Base-by-base conservation (phyloP, 2,888 invertebrate species). In the Andrena marginata region DNA sequence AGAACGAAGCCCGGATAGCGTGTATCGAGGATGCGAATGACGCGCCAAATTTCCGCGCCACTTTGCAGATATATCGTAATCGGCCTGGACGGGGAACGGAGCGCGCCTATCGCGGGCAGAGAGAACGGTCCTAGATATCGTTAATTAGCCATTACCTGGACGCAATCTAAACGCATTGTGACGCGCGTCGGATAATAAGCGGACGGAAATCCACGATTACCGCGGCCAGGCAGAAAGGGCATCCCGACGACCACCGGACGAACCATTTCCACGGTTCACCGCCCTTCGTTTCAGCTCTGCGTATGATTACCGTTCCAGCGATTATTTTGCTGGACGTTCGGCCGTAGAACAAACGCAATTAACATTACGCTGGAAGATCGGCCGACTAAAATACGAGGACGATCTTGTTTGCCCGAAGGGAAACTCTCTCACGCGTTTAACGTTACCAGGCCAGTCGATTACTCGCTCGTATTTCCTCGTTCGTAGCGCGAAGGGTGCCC, bases 171-270 rank as follows among this genome's bases (percentile, higher is more conserved):
- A 83, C 81, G 88, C 80, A 89, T 88, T 89, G 90, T 89, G 89
- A 90, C 89, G 80, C 89, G 89, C 87, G 88, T 90, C 91, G 89
- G 88, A 90, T 90, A 90, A 91, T 87, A 87, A 90, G 89, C 89
- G 88, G 90, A 91, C 93, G 94, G 94, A 94, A 92, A 92, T 92
- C 90, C 90, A 90, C 93, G 91, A 94, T 94, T 94, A 94, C 91
- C 89, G 89, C 92, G 92, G 92, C 92, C 84, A 92, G 91, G 90
- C 85, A 89, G 90, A 90, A 91, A 91, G 91, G 87, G 90, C 89
- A 89, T 89, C 90, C 89, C 80, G 89, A 86, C 82, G 79, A 78
- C 88, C 89, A 92, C 93, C 93, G 93, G 94, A 93, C 93, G 93
- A 92, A 90, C 85, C 92, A 91, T 93, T 92, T 93, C 92, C 93